A percentile compares a stretch with the other conserved stretches of the same genome.
Conservation (phyloP, 2,888 invertebrate species). For the Acrocera orbiculus region DNA sequence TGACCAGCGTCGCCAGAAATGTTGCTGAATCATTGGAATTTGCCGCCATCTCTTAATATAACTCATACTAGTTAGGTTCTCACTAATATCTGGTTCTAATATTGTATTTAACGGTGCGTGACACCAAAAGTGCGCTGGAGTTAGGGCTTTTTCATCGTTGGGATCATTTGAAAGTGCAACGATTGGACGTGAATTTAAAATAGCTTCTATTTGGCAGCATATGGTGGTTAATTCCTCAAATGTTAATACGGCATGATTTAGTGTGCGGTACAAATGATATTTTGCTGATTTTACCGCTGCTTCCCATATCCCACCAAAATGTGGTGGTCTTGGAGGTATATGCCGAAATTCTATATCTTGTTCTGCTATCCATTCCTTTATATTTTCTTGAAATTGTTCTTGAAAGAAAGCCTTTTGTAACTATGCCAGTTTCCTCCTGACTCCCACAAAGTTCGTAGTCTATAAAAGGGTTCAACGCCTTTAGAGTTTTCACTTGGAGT, state of each 20-base stretch:
- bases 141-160: background rate
- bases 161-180: background rate
- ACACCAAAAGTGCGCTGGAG: slow-evolving; percentile 4
- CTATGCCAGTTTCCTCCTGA: background rate
- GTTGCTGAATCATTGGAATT: background rate
- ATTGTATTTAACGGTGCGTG: background rate
- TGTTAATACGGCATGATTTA: background rate
- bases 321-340: slow-evolving; percentile 1
- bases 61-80: background rate
- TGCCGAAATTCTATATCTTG: background rate
- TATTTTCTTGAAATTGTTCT: no score
- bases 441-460: slow-evolving; percentile 13
- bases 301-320: slow-evolving; percentile 6
- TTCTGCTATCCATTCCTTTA: background rate
- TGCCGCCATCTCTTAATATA: background rate
- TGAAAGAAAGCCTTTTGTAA: no score
- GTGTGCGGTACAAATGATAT: background rate
- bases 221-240: slow-evolving; percentile 15
- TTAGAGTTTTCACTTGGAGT: no score
- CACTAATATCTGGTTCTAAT: background rate
- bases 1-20: slow-evolving; percentile 1
- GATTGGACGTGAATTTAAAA: slow-evolving; percentile 2
- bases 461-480: no score
- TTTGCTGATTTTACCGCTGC: slow-evolving; percentile 2
- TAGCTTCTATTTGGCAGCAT: slow-evolving; percentile 12